A percentile compares a stretch with the other conserved stretches of the same genome.
These are phyloP conservation scores for Cybosia mesomella DNA, from an alignment of 2,888 invertebrate genomes.

Conservation along the genomic window DNA sequence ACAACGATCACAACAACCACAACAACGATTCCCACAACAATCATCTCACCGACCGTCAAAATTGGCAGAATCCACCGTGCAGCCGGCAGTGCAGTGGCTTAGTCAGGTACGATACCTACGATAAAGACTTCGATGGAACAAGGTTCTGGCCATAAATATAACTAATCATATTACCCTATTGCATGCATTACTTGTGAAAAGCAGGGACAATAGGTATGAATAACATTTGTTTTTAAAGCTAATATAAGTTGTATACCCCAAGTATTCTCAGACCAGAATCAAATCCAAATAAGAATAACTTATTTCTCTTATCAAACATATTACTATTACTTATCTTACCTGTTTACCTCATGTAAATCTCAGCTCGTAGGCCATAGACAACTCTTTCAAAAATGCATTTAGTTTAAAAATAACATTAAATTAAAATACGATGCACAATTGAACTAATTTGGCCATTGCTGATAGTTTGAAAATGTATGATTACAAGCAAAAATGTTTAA, in stretches of 20 bases:
- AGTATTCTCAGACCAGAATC: neutral
- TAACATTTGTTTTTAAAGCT: slow-evolving; percentile 9
- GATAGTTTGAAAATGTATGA: neutral
- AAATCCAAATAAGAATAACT: no score
- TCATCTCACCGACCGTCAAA: neutral
- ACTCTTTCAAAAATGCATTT: no score
- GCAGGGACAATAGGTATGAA: slow-evolving; percentile 70
- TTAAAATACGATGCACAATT: neutral
- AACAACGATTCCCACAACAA: neutral
- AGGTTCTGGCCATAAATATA: slow-evolving; percentile 72
- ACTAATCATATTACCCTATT: slow-evolving; percentile 61
- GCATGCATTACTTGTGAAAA: slow-evolving; percentile 68
- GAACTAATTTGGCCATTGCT: neutral
- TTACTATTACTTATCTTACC: no score
- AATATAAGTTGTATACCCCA: neutral
- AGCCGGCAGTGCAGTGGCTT: slow-evolving; percentile 79
- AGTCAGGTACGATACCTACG: slow-evolving; percentile 72
- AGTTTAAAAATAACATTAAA: no score
- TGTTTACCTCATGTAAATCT: no score
- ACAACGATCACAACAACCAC: slow-evolving; percentile 33
- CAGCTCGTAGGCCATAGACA: no score
- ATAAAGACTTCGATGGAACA: slow-evolving; percentile 60
- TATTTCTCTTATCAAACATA: no score
- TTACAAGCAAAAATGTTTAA: neutral
- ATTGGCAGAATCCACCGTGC: slow-evolving; percentile 75